Evolutionary conservation across 2,113 vertebrate genomes (phyloP).

Genomic region (Sphyrna mokarran): DNA sequence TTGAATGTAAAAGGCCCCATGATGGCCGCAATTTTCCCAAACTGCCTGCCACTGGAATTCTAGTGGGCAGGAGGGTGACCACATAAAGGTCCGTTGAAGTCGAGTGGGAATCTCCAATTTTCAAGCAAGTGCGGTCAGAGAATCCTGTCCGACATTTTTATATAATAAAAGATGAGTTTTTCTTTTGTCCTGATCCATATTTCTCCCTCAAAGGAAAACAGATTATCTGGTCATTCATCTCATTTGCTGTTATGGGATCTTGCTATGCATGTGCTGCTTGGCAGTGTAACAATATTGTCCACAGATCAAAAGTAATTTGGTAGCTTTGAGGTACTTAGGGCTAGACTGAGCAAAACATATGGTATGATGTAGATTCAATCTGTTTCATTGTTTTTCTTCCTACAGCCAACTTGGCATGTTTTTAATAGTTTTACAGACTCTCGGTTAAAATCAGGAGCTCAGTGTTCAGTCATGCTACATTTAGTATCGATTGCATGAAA

Average conservation of each 20-base stretch:
- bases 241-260: not conserved
- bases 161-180: not conserved
- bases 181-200: not conserved
- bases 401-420: not conserved
- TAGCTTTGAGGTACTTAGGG: not conserved
- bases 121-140: no score
- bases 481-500: not conserved
- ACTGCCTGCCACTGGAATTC: no score
- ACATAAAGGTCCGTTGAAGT: no score
- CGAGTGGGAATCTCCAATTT: no score
- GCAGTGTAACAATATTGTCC: not conserved
- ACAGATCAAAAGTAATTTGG: not conserved
- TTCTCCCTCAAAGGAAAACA: not conserved
- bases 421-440: not conserved
- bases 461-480: not conserved
- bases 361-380: not conserved
- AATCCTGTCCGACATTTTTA: no score
- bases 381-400: not conserved
- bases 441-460: not conserved
- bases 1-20: not conserved
- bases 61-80: no score
- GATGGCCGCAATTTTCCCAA: no score
- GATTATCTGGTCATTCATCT: not conserved
- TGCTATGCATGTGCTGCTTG: not conserved
- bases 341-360: not conserved